These are phyloP conservation scores for Meandrusa payeni DNA, from an alignment of 2,888 invertebrate species.

Conservation along the genomic window DNA sequence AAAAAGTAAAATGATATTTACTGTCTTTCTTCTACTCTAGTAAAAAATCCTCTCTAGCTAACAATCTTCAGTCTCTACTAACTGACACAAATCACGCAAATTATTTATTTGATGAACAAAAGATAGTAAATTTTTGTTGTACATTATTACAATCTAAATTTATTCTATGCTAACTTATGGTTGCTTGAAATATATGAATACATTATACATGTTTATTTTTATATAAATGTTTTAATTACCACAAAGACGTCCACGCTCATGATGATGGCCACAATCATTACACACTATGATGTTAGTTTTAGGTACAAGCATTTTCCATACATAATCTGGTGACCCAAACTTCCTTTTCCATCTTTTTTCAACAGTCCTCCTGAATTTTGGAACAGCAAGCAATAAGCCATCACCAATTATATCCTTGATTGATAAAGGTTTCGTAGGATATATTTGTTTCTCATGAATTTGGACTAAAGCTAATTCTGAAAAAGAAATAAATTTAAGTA, in stretches of 20 bases:
- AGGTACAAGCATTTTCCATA: constrained; percentile 85
- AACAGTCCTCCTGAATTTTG: constrained; percentile 87
- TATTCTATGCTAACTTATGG: too few relatives aligned
- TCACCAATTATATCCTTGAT: constrained; percentile 85
- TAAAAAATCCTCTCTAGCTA: too few relatives aligned
- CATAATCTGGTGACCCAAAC: constrained; percentile 84
- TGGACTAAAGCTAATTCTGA: constrained; percentile 61
- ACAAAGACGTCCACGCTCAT: constrained; percentile 90
- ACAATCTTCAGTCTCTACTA: too few relatives aligned
- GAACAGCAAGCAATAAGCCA: constrained; percentile 91
- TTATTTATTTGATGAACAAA: too few relatives aligned
- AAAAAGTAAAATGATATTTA: too few relatives aligned
- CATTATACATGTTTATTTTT: too few relatives aligned
- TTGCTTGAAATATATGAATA: too few relatives aligned
- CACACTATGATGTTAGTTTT: constrained; percentile 89
- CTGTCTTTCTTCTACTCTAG: too few relatives aligned
- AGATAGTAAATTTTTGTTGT: too few relatives aligned
- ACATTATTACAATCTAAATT: too few relatives aligned
- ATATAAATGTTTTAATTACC: too few relatives aligned
- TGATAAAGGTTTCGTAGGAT: constrained; percentile 56
- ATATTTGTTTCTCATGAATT: constrained; percentile 40
- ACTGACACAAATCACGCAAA: too few relatives aligned
- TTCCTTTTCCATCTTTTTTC: constrained; percentile 88
- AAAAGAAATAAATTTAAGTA: constrained; percentile 31
- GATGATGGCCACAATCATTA: constrained; percentile 90